phyloP scores from a whole-genome alignment of 2,797 vertebrate genomes.

The Silurus lanzhouensis region DNA sequence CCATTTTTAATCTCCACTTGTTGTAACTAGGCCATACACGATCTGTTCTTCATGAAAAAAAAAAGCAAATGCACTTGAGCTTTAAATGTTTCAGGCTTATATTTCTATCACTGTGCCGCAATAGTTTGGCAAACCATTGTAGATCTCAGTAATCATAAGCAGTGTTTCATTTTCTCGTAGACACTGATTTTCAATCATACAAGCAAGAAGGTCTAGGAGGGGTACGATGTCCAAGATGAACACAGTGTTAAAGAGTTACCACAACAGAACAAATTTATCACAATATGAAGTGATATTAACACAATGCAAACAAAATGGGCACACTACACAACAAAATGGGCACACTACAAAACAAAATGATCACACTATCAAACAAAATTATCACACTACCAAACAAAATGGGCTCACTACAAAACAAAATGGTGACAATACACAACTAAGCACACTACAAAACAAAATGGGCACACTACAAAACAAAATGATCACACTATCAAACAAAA shows the following conservation, averaged over 20 bases:
- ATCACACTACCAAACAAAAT: too few species aligned
- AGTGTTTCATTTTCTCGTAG: not conserved
- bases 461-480: too few species aligned
- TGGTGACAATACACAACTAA: not conserved
- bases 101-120: not conserved
- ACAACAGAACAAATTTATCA: not conserved
- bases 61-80: not conserved
- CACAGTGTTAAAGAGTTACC: not conserved
- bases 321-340: too few species aligned
- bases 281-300: not conserved
- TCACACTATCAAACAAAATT: too few species aligned
- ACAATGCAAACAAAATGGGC: not conserved
- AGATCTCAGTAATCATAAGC: not conserved
- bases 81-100: not conserved
- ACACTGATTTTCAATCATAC: not conserved
- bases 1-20: constrained; percentile 14
- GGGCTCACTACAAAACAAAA: too few species aligned
- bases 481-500: too few species aligned
- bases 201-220: not conserved
- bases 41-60: constrained; percentile 14
- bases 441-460: too few species aligned
- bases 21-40: constrained; percentile 4
- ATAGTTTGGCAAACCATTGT: not conserved
- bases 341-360: too few species aligned
- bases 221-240: not conserved